Conservation (phyloP, 2,113 vertebrate species). For the Calyptommatus sinebrachiatus region DNA sequence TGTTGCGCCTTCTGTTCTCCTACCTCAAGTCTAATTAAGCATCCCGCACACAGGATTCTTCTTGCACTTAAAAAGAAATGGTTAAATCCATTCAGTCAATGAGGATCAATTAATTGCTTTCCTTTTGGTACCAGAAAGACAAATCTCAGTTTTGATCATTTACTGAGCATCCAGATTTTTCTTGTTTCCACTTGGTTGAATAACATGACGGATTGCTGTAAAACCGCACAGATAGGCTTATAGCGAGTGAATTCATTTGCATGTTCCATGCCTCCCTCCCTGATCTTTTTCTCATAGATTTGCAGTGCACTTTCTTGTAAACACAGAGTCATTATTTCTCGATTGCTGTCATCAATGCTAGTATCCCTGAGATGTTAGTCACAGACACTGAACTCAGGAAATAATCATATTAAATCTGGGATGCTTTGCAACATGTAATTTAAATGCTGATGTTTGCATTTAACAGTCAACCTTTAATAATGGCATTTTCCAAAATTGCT, state of each 20-base stretch:
- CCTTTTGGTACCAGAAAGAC: background rate
- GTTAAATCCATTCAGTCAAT: constrained; percentile 13
- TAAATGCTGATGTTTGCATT: constrained; percentile 26
- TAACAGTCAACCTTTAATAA: constrained; percentile 20
- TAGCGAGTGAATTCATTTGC: constrained; percentile 10
- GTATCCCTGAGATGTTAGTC: background rate
- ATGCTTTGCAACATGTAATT: background rate
- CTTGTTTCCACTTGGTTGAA: background rate
- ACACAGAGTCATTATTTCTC: constrained; percentile 30
- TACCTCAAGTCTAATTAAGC: constrained; percentile 25
- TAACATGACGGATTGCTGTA: background rate
- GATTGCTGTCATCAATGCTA: background rate
- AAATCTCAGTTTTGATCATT: background rate
- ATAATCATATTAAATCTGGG: constrained; percentile 4
- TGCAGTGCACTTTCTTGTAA: constrained; percentile 23
- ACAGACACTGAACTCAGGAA: background rate
- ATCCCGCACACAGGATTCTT: constrained; percentile 9
- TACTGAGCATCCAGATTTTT: background rate
- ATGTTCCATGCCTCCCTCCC: background rate
- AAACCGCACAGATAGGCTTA: background rate
- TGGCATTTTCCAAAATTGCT: background rate
- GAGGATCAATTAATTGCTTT: background rate
- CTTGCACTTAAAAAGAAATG: background rate
- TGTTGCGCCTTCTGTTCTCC: background rate
- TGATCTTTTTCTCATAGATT: background rate